Percentiles rank a stretch among this genome's conserved stretches.
Conservation (phyloP, 2,888 invertebrate species). For the Pardosa pseudoannulata region DNA sequence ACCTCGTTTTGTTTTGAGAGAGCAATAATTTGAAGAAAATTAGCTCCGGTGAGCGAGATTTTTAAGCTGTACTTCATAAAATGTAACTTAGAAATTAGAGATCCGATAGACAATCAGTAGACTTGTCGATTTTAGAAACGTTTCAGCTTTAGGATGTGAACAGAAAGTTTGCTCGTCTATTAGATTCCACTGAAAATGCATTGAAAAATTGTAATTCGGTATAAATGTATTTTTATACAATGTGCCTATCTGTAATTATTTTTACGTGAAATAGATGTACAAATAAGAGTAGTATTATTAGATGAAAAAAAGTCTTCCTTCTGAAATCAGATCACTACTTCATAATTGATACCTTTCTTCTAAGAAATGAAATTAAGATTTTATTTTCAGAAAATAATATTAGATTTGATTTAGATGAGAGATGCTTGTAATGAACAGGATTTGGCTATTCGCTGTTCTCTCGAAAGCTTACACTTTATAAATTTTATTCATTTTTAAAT, state of each 20-base stretch:
- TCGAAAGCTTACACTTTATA: too few species aligned
- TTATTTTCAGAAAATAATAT: too few species aligned
- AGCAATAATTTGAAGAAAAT: too few species aligned
- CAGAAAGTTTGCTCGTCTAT: slow-evolving; percentile 34
- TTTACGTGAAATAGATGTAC: slow-evolving; percentile 45
- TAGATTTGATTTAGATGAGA: too few species aligned
- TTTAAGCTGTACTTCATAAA: neutral
- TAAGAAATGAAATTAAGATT: too few species aligned
- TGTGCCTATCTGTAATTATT: slow-evolving; percentile 38
- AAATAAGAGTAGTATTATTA: slow-evolving; percentile 58
- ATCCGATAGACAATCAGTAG: slow-evolving; percentile 62
- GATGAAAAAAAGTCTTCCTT: slow-evolving; percentile 61
- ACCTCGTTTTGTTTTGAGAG: too few species aligned
- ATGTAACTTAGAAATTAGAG: slow-evolving; percentile 36
- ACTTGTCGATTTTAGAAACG: slow-evolving; percentile 51
- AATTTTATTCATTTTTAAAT: too few species aligned
- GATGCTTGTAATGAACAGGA: too few species aligned
- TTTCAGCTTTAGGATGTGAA: slow-evolving; percentile 47
- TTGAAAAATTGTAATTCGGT: slow-evolving; percentile 25
- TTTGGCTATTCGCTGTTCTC: too few species aligned
- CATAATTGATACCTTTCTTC: too few species aligned
- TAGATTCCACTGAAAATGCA: slow-evolving; percentile 11
- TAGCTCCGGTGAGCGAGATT: too few species aligned
- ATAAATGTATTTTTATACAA: slow-evolving; percentile 65
- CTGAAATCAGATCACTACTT: slow-evolving; percentile 6